These are phyloP conservation scores for Fukomys damarensis DNA, from an alignment of 2,113 vertebrate genomes.

Conservation along the genomic window DNA sequence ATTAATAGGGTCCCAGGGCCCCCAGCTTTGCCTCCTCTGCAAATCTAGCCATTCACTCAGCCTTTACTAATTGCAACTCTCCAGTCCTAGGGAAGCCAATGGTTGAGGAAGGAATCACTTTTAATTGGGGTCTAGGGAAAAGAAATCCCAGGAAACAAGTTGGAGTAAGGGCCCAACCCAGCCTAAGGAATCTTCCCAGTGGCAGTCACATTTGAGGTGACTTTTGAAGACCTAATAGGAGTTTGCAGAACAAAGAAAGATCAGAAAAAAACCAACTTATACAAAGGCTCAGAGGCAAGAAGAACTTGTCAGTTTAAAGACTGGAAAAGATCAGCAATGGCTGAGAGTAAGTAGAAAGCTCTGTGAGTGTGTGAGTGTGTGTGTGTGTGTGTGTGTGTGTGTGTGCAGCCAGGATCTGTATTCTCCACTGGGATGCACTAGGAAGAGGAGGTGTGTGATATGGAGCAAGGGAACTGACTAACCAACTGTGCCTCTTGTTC, in stretches of 20 bases:
- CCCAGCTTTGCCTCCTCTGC: background rate
- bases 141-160: background rate
- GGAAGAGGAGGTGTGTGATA: background rate
- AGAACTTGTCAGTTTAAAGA: background rate
- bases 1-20: background rate
- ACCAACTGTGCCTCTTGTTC: background rate
- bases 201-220: background rate
- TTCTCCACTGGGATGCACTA: background rate
- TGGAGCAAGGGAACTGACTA: background rate
- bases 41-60: background rate
- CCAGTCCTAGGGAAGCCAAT: background rate
- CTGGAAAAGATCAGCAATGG: background rate
- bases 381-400: no score
- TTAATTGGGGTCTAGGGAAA: background rate
- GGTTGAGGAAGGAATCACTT: background rate
- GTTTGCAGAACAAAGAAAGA: background rate
- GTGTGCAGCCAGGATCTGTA: background rate
- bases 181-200: background rate
- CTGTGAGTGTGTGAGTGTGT: background rate
- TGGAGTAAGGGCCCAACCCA: background rate
- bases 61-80: background rate
- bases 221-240: background rate
- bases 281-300: background rate
- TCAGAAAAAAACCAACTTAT: background rate
- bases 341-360: background rate